Conservation (phyloP, 2,113 vertebrate genomes). For the Neofelis nebulosa region DNA sequence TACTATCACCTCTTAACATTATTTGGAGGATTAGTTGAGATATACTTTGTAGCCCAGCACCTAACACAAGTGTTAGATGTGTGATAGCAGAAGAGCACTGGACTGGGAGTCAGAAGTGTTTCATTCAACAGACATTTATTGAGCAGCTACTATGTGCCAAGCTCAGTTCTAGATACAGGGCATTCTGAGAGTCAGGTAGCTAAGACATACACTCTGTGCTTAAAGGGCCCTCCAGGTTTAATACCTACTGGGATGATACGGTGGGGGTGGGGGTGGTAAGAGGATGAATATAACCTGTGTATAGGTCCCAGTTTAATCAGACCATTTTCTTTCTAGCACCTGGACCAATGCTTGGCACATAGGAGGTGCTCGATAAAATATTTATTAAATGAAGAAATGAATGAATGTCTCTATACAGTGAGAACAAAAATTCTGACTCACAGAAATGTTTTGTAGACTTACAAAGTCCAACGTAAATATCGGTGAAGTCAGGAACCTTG, state of each 20-base stretch:
- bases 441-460: background rate
- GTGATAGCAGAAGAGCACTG: background rate
- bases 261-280: background rate
- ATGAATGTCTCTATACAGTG: background rate
- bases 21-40: background rate
- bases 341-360: background rate
- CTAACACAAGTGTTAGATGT: background rate
- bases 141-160: background rate
- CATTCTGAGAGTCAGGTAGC: background rate
- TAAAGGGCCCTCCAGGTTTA: background rate
- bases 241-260: background rate
- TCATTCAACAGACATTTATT: background rate
- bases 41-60: background rate
- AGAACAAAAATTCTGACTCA: slow-evolving; percentile 20
- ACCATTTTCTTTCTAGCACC: background rate
- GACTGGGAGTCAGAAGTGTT: background rate
- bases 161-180: background rate
- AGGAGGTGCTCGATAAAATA: background rate
- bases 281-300: background rate
- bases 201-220: background rate
- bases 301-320: background rate
- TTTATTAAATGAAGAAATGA: background rate
- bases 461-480: background rate
- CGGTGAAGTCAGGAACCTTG: background rate
- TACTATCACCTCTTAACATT: background rate